These are phyloP conservation scores for Drosophila neonasuta DNA, from an alignment of 2,888 invertebrate species.

Conservation along the genomic window DNA sequence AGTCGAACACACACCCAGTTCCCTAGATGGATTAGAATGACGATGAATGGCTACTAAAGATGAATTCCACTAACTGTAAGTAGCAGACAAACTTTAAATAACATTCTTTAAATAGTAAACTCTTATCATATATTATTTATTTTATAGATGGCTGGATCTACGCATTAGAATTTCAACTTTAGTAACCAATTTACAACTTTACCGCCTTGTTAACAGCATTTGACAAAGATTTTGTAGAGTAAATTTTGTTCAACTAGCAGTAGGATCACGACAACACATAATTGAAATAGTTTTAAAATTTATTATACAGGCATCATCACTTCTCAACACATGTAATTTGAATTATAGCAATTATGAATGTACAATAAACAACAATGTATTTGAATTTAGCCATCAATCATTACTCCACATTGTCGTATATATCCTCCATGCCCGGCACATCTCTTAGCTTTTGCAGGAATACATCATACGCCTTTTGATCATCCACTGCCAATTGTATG, in stretches of 20 bases:
- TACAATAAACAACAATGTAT: conserved; percentile 40
- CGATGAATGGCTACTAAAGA: conserved; percentile 20
- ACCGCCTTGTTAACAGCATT: conserved; percentile 53
- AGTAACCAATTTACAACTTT: conserved; percentile 8
- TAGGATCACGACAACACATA: conserved; percentile 33
- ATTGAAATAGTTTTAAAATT: conserved; percentile 38
- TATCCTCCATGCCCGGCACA: conserved; percentile 84
- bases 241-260: conserved; percentile 47
- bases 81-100: not conserved
- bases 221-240: conserved; percentile 46
- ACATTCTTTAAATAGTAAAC: not conserved
- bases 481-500: conserved; percentile 82
- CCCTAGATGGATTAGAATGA: conserved; percentile 11
- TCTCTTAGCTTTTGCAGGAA: conserved; percentile 84
- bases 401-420: conserved; percentile 84
- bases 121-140: not conserved
- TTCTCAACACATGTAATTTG: conserved; percentile 37
- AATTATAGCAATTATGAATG: conserved; percentile 44
- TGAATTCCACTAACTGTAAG: conserved; percentile 24
- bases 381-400: not conserved
- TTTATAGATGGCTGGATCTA: conserved; percentile 27
- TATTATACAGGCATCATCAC: conserved; percentile 39
- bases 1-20: conserved; percentile 27
- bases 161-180: conserved; percentile 2
- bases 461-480: conserved; percentile 82